Base-by-base conservation (phyloP, 2,797 vertebrate species). In the Selene dorsalis region DNA sequence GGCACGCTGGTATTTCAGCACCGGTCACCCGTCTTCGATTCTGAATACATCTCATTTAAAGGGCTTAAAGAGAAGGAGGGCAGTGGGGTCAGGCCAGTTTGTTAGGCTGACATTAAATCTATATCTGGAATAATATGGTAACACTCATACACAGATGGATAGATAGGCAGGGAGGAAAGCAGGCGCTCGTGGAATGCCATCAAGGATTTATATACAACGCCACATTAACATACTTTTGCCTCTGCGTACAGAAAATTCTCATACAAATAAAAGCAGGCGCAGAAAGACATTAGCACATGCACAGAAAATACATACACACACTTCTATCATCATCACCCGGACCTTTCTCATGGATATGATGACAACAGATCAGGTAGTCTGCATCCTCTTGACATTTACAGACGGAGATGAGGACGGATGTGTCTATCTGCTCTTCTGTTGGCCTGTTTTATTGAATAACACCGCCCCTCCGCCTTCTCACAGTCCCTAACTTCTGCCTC, bases 21-120 rank as follows among this genome's bases (percentile, higher is more conserved):
- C 53, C 75, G 83, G 77, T 82, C 89, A 84, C 77, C 78, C 64
- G 17, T 63, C 86, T 94, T 95, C 92, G 89, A 94, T 94, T 94
- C 88, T 93, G 94, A 94, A 94, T 95, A 91, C 85, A 92, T 94
- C 91, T 93, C 91, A 86, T 90, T 92, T 94, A 93, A 92, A 91
- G 82, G 90, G 89, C 87, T 90, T 84, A 83, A 86, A 82, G 83
- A 87, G 80, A 70, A 35, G 68, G 62, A 83, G 88, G 89, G 79
- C 74, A 79, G 86, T 6, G 22, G 72, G 85, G 91, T 90, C 87
- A 84, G 75, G 76, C 82, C 89, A 89, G 89, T 95, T 89, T 87
- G 91, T 95, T 94, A 94, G 83, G 74, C 1, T 95, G 60, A 95
- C 78, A 90, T 91, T 91, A 93, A 95, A 95, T 95, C 94, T 72